Percentiles rank a stretch among this genome's conserved stretches.
Evolutionary conservation across 2,797 vertebrate species (phyloP).

Genomic region (Petrocephalus sullivani): DNA sequence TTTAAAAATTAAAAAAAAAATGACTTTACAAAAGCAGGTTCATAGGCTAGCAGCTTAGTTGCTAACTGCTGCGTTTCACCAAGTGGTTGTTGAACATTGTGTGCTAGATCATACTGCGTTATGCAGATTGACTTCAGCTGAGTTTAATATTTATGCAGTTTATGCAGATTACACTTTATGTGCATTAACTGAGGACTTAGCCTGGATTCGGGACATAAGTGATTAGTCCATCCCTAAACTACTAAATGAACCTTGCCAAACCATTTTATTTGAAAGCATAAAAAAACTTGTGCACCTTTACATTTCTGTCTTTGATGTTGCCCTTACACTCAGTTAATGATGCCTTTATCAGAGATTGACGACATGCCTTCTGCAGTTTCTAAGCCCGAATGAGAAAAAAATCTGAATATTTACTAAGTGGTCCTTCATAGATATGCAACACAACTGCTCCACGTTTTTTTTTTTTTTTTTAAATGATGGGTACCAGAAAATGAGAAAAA

Average conservation of each 20-base stretch:
- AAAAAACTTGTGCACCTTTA: neutral
- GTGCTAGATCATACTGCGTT: neutral
- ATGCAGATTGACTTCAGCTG: neutral
- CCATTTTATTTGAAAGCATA: neutral
- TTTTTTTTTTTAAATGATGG: neutral
- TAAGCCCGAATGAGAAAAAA: neutral
- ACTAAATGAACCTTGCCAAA: too few relatives aligned
- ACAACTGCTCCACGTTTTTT: neutral
- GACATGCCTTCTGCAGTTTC: neutral
- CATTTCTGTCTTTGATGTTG: neutral
- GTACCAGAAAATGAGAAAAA: neutral
- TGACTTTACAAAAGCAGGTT: neutral
- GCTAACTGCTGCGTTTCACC: neutral
- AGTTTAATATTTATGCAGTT: neutral
- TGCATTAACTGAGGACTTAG: neutral
- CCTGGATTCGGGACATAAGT: neutral
- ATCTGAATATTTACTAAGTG: neutral
- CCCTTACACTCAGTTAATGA: neutral
- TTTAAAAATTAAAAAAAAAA: neutral
- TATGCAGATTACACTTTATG: conserved; percentile 1
- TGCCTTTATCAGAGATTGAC: neutral
- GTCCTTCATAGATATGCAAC: neutral
- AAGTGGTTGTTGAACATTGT: neutral
- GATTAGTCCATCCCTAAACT: neutral
- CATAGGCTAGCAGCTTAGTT: neutral